Conservation (phyloP, 2,888 invertebrate species). For the Macroteleia sp. region DNA sequence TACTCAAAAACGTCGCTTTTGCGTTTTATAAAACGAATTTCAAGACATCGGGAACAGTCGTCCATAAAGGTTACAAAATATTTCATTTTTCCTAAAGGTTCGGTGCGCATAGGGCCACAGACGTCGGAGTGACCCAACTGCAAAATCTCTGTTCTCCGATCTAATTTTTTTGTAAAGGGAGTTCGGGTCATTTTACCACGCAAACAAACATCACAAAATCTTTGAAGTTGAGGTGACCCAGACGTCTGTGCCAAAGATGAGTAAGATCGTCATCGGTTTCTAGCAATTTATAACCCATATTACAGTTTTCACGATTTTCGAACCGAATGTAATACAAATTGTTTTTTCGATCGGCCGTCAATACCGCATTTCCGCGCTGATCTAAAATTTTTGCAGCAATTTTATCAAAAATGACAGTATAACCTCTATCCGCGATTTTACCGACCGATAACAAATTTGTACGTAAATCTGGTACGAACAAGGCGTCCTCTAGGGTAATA, state of each 20-base stretch:
- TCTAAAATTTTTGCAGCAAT: neutral
- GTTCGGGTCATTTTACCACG: slow-evolving; percentile 6
- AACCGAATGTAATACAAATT: neutral
- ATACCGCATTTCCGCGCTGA: neutral
- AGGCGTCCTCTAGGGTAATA: neutral
- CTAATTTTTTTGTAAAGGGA: neutral
- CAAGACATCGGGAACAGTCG: neutral
- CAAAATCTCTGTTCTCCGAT: neutral
- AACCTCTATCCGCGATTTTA: neutral
- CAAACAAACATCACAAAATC: slow-evolving; percentile 3
- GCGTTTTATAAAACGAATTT: neutral
- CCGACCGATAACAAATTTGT: neutral
- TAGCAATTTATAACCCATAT: neutral
- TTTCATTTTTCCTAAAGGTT: neutral
- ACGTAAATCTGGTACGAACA: neutral
- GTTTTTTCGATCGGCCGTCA: neutral
- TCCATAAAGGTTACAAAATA: slow-evolving; percentile 5
- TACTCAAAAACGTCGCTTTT: neutral
- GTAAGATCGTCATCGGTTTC: neutral
- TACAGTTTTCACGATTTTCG: neutral
- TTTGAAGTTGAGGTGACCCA: neutral
- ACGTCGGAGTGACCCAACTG: neutral
- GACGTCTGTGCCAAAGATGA: neutral
- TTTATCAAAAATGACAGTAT: neutral
- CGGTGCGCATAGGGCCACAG: slow-evolving; percentile 1